Conservation (phyloP, 2,888 invertebrate species). For the Ischnura elegans region DNA sequence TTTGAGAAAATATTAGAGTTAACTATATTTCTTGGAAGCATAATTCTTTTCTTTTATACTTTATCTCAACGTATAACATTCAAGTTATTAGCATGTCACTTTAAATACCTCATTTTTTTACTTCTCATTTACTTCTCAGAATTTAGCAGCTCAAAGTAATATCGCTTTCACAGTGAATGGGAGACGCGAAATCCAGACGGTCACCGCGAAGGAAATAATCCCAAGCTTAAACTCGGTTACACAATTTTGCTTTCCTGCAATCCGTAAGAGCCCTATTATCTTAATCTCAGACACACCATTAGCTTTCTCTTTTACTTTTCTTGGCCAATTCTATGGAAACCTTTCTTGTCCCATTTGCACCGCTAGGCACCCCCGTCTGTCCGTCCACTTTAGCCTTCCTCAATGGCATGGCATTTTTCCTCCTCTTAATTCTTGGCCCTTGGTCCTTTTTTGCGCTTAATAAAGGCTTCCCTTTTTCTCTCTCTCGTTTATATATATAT, state of each 20-base stretch:
- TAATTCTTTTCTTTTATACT: too few species aligned
- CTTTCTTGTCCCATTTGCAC: neutral
- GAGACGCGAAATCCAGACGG: neutral
- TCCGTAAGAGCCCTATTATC: neutral
- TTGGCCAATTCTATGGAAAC: neutral
- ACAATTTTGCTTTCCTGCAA: neutral
- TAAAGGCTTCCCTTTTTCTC: neutral
- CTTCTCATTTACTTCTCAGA: neutral
- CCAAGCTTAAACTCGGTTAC: neutral
- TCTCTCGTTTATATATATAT: conserved; percentile 13
- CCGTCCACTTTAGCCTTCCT: neutral
- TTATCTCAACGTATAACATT: too few species aligned
- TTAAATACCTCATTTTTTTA: too few species aligned
- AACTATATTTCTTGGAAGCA: too few species aligned
- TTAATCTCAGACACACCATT: conserved; percentile 15
- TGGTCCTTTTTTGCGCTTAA: neutral
- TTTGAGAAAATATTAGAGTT: too few species aligned
- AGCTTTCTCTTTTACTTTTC: neutral
- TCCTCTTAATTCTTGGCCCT: neutral
- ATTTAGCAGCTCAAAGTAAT: neutral
- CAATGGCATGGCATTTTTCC: neutral
- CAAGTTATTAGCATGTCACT: too few species aligned
- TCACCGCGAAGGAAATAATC: neutral
- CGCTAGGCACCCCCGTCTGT: neutral
- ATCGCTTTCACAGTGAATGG: neutral